Evolutionary conservation across 2,113 vertebrate species (phyloP).

Genomic region (Neomonachus schauinslandi): DNA sequence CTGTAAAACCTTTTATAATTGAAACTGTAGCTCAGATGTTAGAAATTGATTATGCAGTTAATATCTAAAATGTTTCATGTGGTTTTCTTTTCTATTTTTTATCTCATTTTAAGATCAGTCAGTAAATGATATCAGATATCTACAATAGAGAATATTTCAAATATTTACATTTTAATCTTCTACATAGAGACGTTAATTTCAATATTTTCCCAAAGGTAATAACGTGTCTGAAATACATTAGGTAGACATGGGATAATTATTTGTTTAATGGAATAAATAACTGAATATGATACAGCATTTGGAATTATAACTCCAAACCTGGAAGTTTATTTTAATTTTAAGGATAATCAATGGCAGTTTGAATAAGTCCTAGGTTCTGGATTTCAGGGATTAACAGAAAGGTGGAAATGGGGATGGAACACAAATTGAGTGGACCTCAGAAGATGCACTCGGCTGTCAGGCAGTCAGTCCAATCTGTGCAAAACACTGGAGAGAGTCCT

Average conservation of each 20-base stretch:
- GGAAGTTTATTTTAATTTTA: constrained; percentile 12
- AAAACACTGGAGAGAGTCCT: background rate
- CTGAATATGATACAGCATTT: background rate
- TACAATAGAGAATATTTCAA: background rate
- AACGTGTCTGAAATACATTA: background rate
- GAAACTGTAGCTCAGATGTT: background rate
- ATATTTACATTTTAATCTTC: background rate
- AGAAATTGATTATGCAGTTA: background rate
- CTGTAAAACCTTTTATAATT: background rate
- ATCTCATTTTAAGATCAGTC: constrained; percentile 11
- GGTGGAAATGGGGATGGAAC: background rate
- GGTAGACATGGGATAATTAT: background rate
- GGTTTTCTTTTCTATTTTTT: background rate
- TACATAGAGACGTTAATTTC: background rate
- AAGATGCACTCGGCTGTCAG: background rate
- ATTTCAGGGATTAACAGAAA: background rate
- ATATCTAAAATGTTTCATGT: background rate
- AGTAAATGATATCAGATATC: background rate
- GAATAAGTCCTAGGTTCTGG: background rate
- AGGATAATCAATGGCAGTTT: background rate
- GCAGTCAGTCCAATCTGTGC: background rate
- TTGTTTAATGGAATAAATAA: constrained; percentile 38
- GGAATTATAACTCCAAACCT: constrained; percentile 22
- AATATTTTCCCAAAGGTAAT: background rate
- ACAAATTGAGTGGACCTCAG: background rate